Conservation (phyloP, 2,888 invertebrate genomes). For the Athalia cordata region DNA sequence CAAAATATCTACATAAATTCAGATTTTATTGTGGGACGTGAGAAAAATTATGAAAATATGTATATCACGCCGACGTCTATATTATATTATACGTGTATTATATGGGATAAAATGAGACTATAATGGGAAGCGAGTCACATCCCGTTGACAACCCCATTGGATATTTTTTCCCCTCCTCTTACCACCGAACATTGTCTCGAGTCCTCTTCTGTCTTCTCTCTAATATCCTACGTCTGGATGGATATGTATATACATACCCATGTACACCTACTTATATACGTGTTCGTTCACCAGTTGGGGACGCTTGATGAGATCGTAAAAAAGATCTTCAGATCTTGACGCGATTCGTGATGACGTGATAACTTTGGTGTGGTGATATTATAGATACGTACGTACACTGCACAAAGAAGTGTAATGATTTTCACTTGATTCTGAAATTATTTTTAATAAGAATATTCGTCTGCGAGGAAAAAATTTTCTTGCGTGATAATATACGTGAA, state of each 20-base stretch:
- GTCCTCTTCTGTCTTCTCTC: not conserved
- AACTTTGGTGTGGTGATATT: not conserved
- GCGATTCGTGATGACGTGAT: not conserved
- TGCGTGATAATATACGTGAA: no score
- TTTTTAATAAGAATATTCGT: no score
- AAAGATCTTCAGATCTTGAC: conserved; percentile 25
- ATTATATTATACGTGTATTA: not conserved
- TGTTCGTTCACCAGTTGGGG: conserved; percentile 22
- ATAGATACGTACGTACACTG: no score
- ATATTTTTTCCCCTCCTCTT: not conserved
- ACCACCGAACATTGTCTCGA: not conserved
- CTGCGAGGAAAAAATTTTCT: not conserved
- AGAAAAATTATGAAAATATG: no score
- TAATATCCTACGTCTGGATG: not conserved
- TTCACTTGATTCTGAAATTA: no score
- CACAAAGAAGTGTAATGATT: not conserved
- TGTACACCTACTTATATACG: conserved; percentile 16
- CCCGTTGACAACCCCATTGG: conserved; percentile 14
- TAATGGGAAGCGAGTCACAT: conserved; percentile 19
- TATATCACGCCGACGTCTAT: not conserved
- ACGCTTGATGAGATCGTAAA: conserved; percentile 29
- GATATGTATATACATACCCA: conserved; percentile 10
- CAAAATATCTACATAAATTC: no score
- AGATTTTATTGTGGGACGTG: no score
- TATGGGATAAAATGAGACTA: not conserved